Conservation (phyloP, 2,113 vertebrate species). For the Crotalus horridus region DNA sequence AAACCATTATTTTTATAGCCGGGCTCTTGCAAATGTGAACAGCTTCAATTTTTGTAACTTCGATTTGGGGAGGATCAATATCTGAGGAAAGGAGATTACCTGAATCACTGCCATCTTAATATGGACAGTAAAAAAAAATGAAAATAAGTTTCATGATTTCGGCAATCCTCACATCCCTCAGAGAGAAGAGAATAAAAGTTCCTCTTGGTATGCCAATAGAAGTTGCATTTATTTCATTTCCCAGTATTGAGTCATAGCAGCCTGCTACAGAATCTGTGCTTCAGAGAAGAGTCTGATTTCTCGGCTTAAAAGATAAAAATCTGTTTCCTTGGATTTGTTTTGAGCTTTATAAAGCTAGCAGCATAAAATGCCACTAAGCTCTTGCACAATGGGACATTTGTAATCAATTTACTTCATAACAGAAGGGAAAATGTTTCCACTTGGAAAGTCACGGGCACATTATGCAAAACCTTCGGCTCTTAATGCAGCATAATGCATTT, state of each 20-base stretch:
- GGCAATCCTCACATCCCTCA: background rate
- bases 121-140: background rate
- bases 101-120: background rate
- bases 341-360: conserved; percentile 51
- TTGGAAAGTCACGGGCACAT: conserved; percentile 52
- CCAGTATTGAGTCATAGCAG: conserved; percentile 20
- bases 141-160: background rate
- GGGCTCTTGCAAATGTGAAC: background rate
- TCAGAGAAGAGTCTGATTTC: conserved; percentile 49
- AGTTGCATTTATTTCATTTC: conserved; percentile 17
- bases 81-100: background rate
- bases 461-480: conserved; percentile 56
- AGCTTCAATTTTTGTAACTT: background rate
- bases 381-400: conserved; percentile 59
- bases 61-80: background rate
- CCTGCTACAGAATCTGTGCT: conserved; percentile 34
- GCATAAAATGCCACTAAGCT: conserved; percentile 54
- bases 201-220: background rate
- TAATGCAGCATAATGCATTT: conserved; percentile 49
- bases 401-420: conserved; percentile 56
- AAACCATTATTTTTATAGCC: background rate
- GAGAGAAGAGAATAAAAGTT: background rate
- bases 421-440: conserved; percentile 53
- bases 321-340: conserved; percentile 62
- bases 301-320: conserved; percentile 56